These are phyloP conservation scores for Margaritifera margaritifera DNA, from an alignment of 2,888 invertebrate species.

Conservation along the genomic window DNA sequence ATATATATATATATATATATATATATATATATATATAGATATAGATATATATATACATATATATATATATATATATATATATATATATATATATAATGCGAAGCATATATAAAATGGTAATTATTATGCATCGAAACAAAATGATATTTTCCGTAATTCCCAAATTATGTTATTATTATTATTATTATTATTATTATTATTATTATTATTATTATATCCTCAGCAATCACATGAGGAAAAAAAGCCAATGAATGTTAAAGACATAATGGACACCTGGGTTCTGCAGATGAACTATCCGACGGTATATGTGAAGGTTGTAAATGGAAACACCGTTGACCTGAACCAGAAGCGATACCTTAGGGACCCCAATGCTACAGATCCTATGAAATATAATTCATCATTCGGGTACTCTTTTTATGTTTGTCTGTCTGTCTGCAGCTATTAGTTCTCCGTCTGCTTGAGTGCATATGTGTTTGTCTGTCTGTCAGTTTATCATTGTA, in stretches of 20 bases:
- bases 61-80: no score
- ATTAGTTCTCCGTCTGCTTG: no score
- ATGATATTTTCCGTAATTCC: no score
- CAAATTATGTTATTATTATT: no score
- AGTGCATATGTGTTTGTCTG: no score
- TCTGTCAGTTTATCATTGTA: no score
- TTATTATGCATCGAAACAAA: neutral
- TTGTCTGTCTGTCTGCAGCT: no score
- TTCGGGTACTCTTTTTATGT: conserved; percentile 29
- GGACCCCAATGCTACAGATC: conserved; percentile 45
- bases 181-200: neutral
- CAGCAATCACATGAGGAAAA: conserved; percentile 34
- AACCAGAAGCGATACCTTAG: conserved; percentile 56
- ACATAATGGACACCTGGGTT: conserved; percentile 62
- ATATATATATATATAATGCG: no score
- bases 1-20: no score
- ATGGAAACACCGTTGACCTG: conserved; percentile 27
- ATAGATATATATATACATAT: no score
- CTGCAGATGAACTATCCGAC: conserved; percentile 67
- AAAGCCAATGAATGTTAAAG: conserved; percentile 43
- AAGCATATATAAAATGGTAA: no score
- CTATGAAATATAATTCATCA: conserved; percentile 38
- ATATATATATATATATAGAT: no score
- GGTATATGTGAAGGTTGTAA: conserved; percentile 39
- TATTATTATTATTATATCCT: neutral